Conservation (phyloP, 2,797 vertebrate species). For the Valencia hispanica region DNA sequence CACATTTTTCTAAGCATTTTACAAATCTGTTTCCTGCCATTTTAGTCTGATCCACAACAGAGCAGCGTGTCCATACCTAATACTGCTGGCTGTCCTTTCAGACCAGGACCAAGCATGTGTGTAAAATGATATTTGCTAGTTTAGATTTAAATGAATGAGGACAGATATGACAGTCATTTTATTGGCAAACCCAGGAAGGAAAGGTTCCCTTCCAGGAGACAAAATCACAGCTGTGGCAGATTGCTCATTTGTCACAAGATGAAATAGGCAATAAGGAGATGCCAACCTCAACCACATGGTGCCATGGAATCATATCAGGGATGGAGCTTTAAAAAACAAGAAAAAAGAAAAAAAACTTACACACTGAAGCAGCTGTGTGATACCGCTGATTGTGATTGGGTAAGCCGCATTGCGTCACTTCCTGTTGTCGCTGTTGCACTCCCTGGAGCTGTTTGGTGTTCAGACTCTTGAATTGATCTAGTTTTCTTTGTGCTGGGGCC, state of each 20-base stretch:
- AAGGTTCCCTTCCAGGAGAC: background rate
- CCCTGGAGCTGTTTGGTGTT: too few species aligned
- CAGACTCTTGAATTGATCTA: too few species aligned
- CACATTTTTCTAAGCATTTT: constrained; percentile 2
- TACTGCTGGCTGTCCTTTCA: background rate
- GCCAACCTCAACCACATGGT: background rate
- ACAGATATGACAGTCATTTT: background rate
- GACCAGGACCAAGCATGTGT: background rate
- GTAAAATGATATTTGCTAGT: background rate
- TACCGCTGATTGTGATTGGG: too few species aligned
- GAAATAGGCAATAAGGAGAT: background rate
- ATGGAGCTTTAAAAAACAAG: background rate
- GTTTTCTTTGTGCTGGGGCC: too few species aligned
- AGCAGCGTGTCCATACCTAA: background rate
- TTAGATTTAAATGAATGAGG: background rate
- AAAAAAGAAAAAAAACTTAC: background rate
- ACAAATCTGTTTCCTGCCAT: constrained; percentile 8
- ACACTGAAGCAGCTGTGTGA: too few species aligned
- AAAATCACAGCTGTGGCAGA: background rate
- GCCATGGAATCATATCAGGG: background rate
- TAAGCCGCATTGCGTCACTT: too few species aligned
- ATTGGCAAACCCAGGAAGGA: background rate
- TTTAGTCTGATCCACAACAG: background rate
- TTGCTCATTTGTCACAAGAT: background rate
- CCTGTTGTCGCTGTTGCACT: too few species aligned